These are phyloP conservation scores for Tenualosa thibaudeaui DNA, from an alignment of 2,797 vertebrate species.

Conservation along the genomic window DNA sequence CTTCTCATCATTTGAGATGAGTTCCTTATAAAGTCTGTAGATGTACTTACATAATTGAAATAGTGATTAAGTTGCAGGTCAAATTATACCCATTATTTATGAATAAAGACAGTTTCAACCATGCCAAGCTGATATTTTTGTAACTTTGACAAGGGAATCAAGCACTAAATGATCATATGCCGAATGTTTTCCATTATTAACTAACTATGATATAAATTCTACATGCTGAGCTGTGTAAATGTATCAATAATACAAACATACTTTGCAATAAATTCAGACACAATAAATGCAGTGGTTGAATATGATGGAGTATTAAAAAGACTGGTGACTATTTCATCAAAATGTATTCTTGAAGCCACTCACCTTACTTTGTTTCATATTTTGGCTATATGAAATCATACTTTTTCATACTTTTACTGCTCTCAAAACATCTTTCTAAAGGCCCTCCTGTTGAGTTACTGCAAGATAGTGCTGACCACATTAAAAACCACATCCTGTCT, in stretches of 20 bases:
- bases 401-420: neutral
- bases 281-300: conserved; percentile 34
- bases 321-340: neutral
- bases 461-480: conserved; percentile 33
- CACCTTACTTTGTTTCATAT: neutral
- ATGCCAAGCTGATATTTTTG: conserved; percentile 44
- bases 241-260: conserved; percentile 33
- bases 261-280: conserved; percentile 66
- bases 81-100: conserved; percentile 51
- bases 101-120: conserved; percentile 30
- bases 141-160: conserved; percentile 41
- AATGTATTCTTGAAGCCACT: neutral
- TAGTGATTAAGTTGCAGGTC: conserved; percentile 27
- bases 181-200: conserved; percentile 46
- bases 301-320: neutral
- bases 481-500: conserved; percentile 45
- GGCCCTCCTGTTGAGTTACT: conserved; percentile 25
- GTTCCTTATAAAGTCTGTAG: conserved; percentile 21
- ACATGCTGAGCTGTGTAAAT: conserved; percentile 64
- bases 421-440: conserved; percentile 4
- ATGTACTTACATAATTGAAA: conserved; percentile 26
- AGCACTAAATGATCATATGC: conserved; percentile 39
- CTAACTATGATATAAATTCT: conserved; percentile 42
- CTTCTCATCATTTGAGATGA: conserved; percentile 26
- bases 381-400: neutral